Conservation (phyloP, 2,797 vertebrate species). For the Anolis apletophallus region DNA sequence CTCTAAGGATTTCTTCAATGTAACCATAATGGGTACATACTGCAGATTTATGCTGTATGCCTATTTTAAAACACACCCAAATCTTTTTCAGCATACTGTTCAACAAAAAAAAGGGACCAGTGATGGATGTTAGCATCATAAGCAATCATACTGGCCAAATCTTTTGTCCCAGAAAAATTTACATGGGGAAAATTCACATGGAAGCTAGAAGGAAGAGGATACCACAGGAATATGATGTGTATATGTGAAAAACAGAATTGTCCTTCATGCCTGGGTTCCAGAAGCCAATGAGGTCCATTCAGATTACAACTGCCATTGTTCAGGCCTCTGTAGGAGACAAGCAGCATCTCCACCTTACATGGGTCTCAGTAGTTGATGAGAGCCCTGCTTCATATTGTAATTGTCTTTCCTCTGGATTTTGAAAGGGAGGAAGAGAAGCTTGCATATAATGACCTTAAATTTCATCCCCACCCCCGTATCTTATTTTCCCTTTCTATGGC, state of each 20-base stretch:
- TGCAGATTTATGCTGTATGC: neutral
- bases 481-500: no score
- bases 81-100: neutral
- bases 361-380: no score
- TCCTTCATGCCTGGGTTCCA: neutral
- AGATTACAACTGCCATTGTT: no score
- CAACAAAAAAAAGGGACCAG: neutral
- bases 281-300: no score
- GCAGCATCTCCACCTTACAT: no score
- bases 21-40: neutral
- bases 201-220: neutral
- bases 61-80: neutral
- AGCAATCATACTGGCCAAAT: neutral
- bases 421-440: no score
- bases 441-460: no score
- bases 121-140: neutral
- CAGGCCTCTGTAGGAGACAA: no score
- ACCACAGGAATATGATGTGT: neutral
- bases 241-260: neutral
- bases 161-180: neutral
- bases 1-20: conserved; percentile 5
- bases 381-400: no score
- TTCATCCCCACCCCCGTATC: no score
- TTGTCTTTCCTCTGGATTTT: no score
- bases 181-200: neutral